Conservation (phyloP, 2,113 vertebrate species). For the Acanthisitta chloris region DNA sequence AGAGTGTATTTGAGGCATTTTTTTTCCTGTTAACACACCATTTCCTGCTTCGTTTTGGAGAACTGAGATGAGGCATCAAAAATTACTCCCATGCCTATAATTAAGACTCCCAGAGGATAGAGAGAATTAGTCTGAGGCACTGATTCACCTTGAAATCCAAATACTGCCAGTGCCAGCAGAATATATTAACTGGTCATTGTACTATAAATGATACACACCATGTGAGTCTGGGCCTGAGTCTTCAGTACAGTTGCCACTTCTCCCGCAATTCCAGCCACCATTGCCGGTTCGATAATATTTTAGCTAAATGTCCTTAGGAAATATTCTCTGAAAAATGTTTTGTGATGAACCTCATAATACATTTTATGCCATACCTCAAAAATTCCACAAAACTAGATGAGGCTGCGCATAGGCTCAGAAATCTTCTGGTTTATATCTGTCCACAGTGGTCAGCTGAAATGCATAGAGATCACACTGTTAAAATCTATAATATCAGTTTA, state of each 20-base stretch:
- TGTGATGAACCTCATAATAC: neutral
- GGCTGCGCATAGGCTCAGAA: neutral
- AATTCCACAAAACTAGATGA: neutral
- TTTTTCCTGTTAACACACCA: neutral
- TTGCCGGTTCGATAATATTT: neutral
- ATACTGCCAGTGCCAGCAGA: neutral
- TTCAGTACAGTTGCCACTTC: neutral
- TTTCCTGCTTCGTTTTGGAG: neutral
- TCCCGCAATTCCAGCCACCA: neutral
- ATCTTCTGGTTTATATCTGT: neutral
- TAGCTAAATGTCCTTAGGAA: neutral
- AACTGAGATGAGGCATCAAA: neutral
- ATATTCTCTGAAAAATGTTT: neutral
- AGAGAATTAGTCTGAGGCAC: neutral
- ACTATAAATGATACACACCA: neutral
- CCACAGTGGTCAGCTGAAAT: neutral
- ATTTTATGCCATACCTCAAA: neutral
- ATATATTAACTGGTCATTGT: neutral
- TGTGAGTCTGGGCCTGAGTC: neutral
- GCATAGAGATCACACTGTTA: neutral
- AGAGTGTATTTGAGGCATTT: neutral
- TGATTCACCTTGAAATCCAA: neutral
- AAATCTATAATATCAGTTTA: neutral
- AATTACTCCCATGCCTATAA: neutral
- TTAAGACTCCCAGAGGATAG: neutral